These are phyloP conservation scores for Anguilla rostrata DNA, from an alignment of 2,113 vertebrate genomes.

Conservation along the genomic window DNA sequence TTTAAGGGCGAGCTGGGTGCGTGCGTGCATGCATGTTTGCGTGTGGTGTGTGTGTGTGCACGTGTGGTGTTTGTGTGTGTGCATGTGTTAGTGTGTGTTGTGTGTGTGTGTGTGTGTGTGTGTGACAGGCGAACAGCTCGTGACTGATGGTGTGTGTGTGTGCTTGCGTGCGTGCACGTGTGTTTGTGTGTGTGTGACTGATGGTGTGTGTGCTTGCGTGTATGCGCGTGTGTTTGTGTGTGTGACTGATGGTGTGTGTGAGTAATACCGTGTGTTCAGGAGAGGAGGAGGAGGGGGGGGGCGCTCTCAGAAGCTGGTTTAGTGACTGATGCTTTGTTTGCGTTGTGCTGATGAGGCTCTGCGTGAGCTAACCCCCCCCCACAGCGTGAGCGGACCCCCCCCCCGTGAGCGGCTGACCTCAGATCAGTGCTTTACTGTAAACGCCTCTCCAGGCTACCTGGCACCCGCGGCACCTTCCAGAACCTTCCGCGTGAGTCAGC, in stretches of 20 bases:
- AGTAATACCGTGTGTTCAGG: background rate
- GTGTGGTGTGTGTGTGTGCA: background rate
- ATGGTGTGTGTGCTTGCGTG: background rate
- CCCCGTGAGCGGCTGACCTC: conserved; percentile 6
- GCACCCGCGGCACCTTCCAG: background rate
- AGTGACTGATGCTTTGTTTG: background rate
- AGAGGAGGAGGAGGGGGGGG: too few relatives aligned
- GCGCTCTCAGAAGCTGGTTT: background rate
- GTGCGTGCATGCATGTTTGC: conserved; percentile 10
- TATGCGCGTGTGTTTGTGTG: background rate
- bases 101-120: conserved; percentile 21
- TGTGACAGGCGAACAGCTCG: background rate
- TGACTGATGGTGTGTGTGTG: background rate
- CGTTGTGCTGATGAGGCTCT: background rate
- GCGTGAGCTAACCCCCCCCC: background rate
- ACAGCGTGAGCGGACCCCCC: too few relatives aligned
- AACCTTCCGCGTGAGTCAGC: background rate
- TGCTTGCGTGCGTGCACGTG: background rate
- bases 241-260: background rate
- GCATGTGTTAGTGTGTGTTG: background rate
- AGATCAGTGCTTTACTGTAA: background rate
- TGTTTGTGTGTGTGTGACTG: conserved; percentile 2
- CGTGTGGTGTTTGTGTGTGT: background rate
- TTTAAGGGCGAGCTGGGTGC: background rate
- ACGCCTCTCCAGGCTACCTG: background rate